Conservation (phyloP, 2,113 vertebrate species). For the Cryptotis parvus region DNA sequence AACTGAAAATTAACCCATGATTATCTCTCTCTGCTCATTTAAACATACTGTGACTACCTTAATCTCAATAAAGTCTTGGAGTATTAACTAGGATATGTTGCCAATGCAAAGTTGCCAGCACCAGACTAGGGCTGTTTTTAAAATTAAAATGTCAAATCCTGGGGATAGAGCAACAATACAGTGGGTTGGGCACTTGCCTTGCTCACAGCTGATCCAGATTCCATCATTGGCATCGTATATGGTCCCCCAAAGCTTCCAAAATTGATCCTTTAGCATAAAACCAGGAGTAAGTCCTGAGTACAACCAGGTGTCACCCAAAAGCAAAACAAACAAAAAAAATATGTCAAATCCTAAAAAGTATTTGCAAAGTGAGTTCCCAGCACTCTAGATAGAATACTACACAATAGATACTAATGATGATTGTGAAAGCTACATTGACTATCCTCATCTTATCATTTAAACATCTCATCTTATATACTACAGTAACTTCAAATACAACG, state of each 20-base stretch:
- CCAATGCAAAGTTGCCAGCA: constrained; percentile 51
- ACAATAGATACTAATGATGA: neutral
- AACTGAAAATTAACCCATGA: constrained; percentile 2
- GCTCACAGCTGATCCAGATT: too few species aligned
- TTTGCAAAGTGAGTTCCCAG: constrained; percentile 44
- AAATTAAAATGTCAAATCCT: constrained; percentile 45
- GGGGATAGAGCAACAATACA: too few species aligned
- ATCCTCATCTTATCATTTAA: constrained; percentile 14
- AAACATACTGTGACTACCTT: constrained; percentile 35
- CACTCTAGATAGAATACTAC: neutral
- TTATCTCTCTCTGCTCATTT: constrained; percentile 34
- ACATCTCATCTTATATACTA: constrained; percentile 41
- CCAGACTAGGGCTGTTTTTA: constrained; percentile 45
- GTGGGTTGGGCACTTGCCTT: too few species aligned
- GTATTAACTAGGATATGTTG: constrained; percentile 12
- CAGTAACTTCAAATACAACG: constrained; percentile 24
- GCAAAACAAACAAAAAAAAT: too few species aligned
- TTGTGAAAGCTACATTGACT: neutral
- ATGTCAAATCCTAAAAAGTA: constrained; percentile 54
- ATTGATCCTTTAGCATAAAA: too few species aligned
- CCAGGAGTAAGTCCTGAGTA: too few species aligned
- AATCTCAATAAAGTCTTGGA: constrained; percentile 41
- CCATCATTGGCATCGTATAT: too few species aligned
- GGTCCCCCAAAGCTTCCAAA: too few species aligned
- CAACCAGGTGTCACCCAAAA: too few species aligned